Conservation (phyloP, 2,797 vertebrate species). For the Peromyscus nudipes region DNA sequence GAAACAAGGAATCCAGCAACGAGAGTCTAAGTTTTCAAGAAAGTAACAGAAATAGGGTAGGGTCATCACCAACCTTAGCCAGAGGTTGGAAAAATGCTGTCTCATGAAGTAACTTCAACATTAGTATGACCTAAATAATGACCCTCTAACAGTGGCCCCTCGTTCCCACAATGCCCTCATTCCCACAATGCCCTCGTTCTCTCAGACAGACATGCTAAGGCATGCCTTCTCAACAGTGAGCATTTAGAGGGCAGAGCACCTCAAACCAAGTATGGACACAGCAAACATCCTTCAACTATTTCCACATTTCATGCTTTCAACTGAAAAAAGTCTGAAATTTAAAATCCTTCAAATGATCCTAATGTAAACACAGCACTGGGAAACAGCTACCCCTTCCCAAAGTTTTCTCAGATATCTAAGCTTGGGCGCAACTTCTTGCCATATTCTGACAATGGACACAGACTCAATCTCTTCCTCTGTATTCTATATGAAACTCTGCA, state of each 20-base stretch:
- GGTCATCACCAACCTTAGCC: neutral
- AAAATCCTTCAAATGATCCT: neutral
- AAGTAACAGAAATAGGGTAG: neutral
- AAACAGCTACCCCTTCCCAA: neutral
- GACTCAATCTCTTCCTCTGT: neutral
- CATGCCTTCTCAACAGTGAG: neutral
- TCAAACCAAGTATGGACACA: neutral
- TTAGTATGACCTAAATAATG: neutral
- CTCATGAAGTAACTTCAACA: neutral
- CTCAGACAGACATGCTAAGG: neutral
- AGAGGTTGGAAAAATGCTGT: neutral
- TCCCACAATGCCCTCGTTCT: neutral
- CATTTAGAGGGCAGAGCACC: neutral
- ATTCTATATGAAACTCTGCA: neutral
- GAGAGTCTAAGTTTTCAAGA: neutral
- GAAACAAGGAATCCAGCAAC: neutral
- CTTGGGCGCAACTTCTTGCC: neutral
- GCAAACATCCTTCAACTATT: neutral
- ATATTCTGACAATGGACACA: neutral
- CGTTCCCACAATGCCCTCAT: neutral
- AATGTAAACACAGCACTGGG: neutral
- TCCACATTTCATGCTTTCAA: neutral
- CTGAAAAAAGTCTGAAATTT: slow-evolving; percentile 9
- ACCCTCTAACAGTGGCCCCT: neutral
- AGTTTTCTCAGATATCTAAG: neutral